phyloP scores from a whole-genome alignment of 2,113 vertebrate genomes.

The Pterocles burchelli region DNA sequence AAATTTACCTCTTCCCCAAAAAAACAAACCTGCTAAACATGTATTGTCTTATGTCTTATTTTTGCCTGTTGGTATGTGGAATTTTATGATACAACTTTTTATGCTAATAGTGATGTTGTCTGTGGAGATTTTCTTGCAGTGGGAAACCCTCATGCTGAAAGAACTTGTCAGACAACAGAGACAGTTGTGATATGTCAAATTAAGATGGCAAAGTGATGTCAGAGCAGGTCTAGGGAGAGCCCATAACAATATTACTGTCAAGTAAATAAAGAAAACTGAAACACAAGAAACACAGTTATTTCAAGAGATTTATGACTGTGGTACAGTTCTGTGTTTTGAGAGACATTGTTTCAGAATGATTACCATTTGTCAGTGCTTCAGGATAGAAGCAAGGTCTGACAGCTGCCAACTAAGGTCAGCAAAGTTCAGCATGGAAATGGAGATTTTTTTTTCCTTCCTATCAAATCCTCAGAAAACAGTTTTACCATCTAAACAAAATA shows the following conservation, averaged over 20 bases:
- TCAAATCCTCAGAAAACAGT: not conserved
- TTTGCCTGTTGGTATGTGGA: not conserved
- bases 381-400: not conserved
- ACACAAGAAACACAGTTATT: conserved; percentile 46
- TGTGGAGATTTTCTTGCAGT: conserved; percentile 14
- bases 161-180: conserved; percentile 49
- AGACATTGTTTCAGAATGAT: conserved; percentile 17
- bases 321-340: not conserved
- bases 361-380: conserved; percentile 21
- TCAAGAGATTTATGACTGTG: not conserved
- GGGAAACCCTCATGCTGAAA: conserved; percentile 23
- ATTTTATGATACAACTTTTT: conserved; percentile 12
- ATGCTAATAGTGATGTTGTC: not conserved
- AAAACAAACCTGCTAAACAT: not conserved
- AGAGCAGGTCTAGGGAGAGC: conserved; percentile 45
- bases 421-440: not conserved
- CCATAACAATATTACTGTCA: conserved; percentile 53
- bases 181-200: conserved; percentile 55
- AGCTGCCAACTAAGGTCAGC: not conserved
- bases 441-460: not conserved
- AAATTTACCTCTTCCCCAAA: not conserved
- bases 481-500: not conserved
- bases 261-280: conserved; percentile 61
- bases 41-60: not conserved
- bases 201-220: conserved; percentile 57